Evolutionary conservation across 1,140 invertebrate genomes (phyloP), one percentile per base, ranked within the genome.

Genomic region (Andricus grossulariae): DNA sequence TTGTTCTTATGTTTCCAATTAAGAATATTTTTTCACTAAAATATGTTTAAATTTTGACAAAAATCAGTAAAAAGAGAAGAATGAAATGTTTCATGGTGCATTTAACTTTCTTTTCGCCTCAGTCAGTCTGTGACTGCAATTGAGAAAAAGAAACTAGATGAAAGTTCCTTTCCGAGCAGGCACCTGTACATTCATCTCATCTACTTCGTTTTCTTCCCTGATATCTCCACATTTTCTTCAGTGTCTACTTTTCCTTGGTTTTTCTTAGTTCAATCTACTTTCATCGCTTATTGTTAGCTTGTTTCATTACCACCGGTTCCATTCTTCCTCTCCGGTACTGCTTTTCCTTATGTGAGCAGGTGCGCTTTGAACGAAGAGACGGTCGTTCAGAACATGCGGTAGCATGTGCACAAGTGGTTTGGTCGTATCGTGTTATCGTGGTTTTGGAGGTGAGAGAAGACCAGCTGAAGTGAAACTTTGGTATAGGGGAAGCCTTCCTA

Each of bases 281-380:
- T 60, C 32, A 60, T 60, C 21, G 21, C 57, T 39, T 32, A 32
- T 32, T 32, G 25, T 32, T 10, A 60, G 57, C 25, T 60, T 60
- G 21, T 60, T 60, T 60, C 21, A 60, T 60, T 60, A 19, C 21
- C 57, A 60, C 57, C 11, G 5, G 21, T 32, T 32, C 21, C 21
- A 60, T 32, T 32, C 57, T 32, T 60, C 13, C 19, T 57, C 57
- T 16, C 13, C 25, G 7, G 32, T 60, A 16, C 57, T 32, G 57
- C 57, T 60, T 25, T 32, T 60, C 57, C 21, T 60, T 32, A 60
- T 60, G 57, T 60, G 57, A 60, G 11, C 57, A 60, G 25, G 57
- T 60, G 57, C 21, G 32, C 57, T 32, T 60, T 39, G 21, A 12
- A 60, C 57, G 12, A 60, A 60, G 57, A 25, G 18, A 54, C 6